Evolutionary conservation across 1,140 invertebrate species (phyloP).

Genomic region (Apis florea): DNA sequence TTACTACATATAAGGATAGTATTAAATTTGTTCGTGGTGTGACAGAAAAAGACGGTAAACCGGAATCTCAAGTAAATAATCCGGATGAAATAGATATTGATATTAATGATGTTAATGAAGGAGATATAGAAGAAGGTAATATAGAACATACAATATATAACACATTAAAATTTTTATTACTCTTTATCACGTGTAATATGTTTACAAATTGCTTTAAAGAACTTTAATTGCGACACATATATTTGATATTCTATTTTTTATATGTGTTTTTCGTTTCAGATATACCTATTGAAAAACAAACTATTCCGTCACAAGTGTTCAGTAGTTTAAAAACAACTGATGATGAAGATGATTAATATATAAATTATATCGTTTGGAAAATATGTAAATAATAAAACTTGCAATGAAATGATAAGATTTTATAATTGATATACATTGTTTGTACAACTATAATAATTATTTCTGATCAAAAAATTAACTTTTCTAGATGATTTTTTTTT

Average conservation of each 20-base stretch:
- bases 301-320: slow-evolving; percentile 92
- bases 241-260: neutral
- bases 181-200: slow-evolving; percentile 27
- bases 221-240: slow-evolving; percentile 10
- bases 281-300: slow-evolving; percentile 89
- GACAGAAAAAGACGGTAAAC: slow-evolving; percentile 88
- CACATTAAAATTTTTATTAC: slow-evolving; percentile 28
- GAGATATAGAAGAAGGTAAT: slow-evolving; percentile 77
- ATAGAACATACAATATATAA: slow-evolving; percentile 4
- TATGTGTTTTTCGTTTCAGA: slow-evolving; percentile 74
- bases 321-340: slow-evolving; percentile 84
- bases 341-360: slow-evolving; percentile 66
- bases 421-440: slow-evolving; percentile 16
- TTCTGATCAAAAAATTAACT: neutral
- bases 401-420: slow-evolving; percentile 15
- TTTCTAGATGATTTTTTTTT: neutral
- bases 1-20: slow-evolving; percentile 81
- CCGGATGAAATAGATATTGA: slow-evolving; percentile 97
- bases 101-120: slow-evolving; percentile 85
- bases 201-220: slow-evolving; percentile 52
- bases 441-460: neutral
- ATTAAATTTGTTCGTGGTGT: slow-evolving; percentile 93
- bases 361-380: neutral
- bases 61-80: slow-evolving; percentile 87
- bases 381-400: slow-evolving; percentile 32